Base-by-base conservation (phyloP, 2,888 invertebrate species). In the Drosophila vallismaia region DNA sequence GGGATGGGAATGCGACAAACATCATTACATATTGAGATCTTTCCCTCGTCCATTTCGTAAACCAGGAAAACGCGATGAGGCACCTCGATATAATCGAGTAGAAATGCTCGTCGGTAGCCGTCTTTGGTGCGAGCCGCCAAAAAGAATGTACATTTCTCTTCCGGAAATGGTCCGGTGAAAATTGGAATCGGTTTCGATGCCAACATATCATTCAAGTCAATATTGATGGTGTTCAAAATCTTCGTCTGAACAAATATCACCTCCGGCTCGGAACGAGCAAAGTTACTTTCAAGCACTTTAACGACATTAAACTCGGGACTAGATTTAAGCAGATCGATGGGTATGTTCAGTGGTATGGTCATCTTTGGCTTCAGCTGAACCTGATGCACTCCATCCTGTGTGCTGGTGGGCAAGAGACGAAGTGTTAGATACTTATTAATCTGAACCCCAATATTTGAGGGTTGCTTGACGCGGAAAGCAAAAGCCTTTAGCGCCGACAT, bases 41-140 rank as follows among this genome's bases (percentile, higher is more conserved):
- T 45, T 0, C 83, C 87, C 28, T 82, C 79, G 8, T 84, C 83
- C 50, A 85, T 66, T 49, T 82, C 71, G 24, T 87, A 84, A 9
- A 84, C 71, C 49, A 84, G 42, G 12, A 38, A 75, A 19, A 19
- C 67, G 1, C 46, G 49, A 4, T 19, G 9, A 0, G 70, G 54
- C 9, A 62, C 1, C 9, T 60, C 44, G 0, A 82, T 53, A 3
- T 28, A 66, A 45, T 79, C 83, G 0, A 84, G 28, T 28, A 84
- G 12, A 6, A 75, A 26, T 4, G 70, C 85, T 1, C 83, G 82
- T 0, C 83, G 73, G 53, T 50, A 84, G 26, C 74, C 83, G 0
- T 45, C 0, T 0, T 68, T 12, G 3, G 58, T 75, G 12, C 33
- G 62, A 2, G 82, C 72, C n/a, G 82, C 79, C 44, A 84, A 6